Evolutionary conservation across 2,113 vertebrate genomes (phyloP).

Genomic region (Varanus komodoensis): DNA sequence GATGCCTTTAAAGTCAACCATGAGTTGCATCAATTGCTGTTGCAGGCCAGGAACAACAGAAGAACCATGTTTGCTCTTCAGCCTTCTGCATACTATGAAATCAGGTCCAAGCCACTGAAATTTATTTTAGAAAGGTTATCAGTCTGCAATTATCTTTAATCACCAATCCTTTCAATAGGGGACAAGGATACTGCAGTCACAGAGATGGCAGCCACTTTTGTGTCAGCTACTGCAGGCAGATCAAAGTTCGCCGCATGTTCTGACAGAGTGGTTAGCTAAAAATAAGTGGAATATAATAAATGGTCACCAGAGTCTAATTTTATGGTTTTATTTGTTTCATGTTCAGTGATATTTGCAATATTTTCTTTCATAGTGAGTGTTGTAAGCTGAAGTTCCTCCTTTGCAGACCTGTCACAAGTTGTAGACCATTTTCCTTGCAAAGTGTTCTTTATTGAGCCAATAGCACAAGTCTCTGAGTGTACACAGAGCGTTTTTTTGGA

Average conservation of each 20-base stretch:
- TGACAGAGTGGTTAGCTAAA: not conserved
- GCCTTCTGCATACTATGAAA: not conserved
- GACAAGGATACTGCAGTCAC: not conserved
- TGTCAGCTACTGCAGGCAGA: not conserved
- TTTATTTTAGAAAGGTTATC: not conserved
- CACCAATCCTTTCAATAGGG: not conserved
- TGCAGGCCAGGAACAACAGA: not conserved
- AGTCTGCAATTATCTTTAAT: not conserved
- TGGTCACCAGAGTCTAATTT: not conserved
- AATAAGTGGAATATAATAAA: slow-evolving; percentile 1
- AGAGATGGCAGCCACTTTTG: not conserved
- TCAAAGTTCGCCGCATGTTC: not conserved
- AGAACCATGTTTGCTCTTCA: not conserved
- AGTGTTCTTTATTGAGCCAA: no score
- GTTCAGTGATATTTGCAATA: not conserved
- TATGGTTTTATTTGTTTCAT: not conserved
- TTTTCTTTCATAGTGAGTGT: not conserved
- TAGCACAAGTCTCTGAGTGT: no score
- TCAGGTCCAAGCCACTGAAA: not conserved
- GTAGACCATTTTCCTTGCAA: no score
- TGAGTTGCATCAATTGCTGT: not conserved
- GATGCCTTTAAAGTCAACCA: not conserved
- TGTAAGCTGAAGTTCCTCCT: no score
- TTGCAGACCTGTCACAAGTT: no score
- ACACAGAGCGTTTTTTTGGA: no score